Evolutionary conservation across 2,113 vertebrate genomes (phyloP).

Genomic region (Dermatemys mawii): DNA sequence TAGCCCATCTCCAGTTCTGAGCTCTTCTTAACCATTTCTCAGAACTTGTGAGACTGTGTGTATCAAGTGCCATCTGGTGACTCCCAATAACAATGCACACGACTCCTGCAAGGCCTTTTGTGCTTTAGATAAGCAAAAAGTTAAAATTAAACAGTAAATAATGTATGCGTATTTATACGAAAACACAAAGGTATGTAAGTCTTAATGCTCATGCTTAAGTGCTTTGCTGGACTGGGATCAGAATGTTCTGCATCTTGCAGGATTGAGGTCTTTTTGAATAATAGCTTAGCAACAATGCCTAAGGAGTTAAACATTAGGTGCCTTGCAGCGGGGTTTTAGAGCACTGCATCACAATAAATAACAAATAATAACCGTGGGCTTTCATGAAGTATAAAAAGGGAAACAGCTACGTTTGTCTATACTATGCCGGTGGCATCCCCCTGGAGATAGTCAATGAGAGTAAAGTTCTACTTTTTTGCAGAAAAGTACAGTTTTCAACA

Average conservation of each 20-base stretch:
- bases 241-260: not conserved
- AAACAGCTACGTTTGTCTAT: not conserved
- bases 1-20: not conserved
- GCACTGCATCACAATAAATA: not conserved
- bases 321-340: not conserved
- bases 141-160: not conserved
- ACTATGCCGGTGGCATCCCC: not conserved
- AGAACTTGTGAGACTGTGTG: not conserved
- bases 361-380: not conserved
- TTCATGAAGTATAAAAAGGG: not conserved
- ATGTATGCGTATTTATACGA: not conserved
- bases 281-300: not conserved
- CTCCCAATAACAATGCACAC: not conserved
- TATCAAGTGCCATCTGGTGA: constrained; percentile 62
- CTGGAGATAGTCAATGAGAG: not conserved
- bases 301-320: not conserved
- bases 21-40: not conserved
- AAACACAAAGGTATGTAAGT: not conserved
- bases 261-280: not conserved
- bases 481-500: not conserved
- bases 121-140: not conserved
- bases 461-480: not conserved
- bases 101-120: not conserved
- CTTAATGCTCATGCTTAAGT: not conserved
- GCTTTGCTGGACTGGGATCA: not conserved